Evolutionary conservation across 1,140 invertebrate genomes (phyloP).

Genomic region (Hycleus cichorii): DNA sequence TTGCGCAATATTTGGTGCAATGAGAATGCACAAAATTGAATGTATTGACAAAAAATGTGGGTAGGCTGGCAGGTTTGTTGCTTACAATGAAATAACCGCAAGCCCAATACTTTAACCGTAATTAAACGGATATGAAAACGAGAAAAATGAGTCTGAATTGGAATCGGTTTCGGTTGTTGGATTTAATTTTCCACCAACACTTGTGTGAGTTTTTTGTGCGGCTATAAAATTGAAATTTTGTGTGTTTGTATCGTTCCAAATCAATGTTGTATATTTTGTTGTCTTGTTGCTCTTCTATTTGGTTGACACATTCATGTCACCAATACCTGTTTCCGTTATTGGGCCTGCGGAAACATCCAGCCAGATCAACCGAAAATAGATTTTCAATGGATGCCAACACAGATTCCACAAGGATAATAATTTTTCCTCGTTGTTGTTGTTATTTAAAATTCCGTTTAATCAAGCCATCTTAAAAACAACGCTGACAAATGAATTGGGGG

Average conservation of each 20-base stretch:
- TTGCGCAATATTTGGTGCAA: neutral
- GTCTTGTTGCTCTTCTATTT: neutral
- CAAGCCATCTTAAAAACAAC: too few relatives aligned
- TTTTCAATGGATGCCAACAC: constrained; percentile 10
- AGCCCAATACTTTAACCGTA: neutral
- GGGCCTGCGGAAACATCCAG: constrained; percentile 13
- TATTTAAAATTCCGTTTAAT: too few relatives aligned
- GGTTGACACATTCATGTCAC: neutral
- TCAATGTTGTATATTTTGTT: neutral
- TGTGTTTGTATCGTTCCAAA: too few relatives aligned
- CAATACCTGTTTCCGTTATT: neutral
- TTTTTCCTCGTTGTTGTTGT: constrained; percentile 2
- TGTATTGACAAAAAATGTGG: constrained; percentile 16
- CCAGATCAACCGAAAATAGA: constrained; percentile 2
- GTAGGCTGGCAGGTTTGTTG: constrained; percentile 16
- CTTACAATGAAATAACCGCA: constrained; percentile 14
- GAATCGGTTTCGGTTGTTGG: too few relatives aligned
- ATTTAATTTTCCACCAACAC: too few relatives aligned
- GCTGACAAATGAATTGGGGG: too few relatives aligned
- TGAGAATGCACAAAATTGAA: constrained; percentile 10
- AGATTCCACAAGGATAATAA: constrained; percentile 19
- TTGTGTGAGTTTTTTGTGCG: too few relatives aligned
- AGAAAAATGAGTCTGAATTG: too few relatives aligned
- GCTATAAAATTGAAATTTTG: too few relatives aligned
- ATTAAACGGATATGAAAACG: too few relatives aligned